phyloP scores from a whole-genome alignment of 2,113 vertebrate species.

The Bubo scandiacus region DNA sequence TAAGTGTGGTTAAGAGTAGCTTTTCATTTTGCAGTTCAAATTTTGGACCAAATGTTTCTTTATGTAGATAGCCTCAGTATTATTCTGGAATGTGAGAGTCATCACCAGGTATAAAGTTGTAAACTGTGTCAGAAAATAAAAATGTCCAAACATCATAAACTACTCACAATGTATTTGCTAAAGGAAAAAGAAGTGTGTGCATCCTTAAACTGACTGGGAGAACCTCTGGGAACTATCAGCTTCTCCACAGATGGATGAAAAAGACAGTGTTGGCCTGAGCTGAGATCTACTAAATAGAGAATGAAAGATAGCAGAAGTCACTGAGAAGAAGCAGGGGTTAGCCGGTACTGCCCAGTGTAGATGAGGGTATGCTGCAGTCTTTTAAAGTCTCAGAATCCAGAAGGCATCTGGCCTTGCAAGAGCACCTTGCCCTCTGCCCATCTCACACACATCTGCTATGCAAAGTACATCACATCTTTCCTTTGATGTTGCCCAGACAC shows the following conservation, averaged over 20 bases:
- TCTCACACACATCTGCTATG: background rate
- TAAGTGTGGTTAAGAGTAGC: constrained; percentile 51
- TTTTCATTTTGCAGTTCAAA: constrained; percentile 46
- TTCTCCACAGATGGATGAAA: background rate
- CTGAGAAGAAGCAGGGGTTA: background rate
- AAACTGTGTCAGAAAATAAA: constrained; percentile 51
- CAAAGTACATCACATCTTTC: background rate
- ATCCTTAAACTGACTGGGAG: constrained; percentile 7
- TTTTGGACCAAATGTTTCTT: constrained; percentile 61
- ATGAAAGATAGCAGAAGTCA: background rate
- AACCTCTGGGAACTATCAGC: background rate
- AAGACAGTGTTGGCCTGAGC: background rate
- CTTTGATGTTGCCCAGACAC: background rate
- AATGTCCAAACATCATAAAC: constrained; percentile 46
- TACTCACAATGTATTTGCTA: constrained; percentile 15
- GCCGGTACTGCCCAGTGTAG: background rate
- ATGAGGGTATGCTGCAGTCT: background rate
- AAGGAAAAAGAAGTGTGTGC: background rate
- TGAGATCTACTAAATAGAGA: background rate
- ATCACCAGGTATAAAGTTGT: constrained; percentile 32
- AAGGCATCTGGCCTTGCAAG: background rate
- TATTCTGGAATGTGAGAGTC: constrained; percentile 14
- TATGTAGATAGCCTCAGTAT: constrained; percentile 28
- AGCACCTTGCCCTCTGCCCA: background rate
- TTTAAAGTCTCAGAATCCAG: background rate